These are phyloP conservation scores for Drosophila neocordata DNA, from an alignment of 1,140 invertebrate species.

Conservation along the genomic window DNA sequence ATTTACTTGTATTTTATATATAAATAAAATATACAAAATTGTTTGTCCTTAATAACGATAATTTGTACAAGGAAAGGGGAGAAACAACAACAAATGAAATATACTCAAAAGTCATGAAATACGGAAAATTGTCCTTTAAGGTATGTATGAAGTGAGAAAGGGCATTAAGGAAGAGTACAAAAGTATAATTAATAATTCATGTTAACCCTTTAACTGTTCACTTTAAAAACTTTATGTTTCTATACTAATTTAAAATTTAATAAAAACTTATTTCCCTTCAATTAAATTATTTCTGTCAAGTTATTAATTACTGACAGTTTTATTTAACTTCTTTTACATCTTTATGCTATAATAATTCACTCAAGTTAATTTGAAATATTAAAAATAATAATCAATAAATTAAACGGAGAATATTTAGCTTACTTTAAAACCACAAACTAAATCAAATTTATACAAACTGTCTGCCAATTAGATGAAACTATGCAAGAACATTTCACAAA, in stretches of 20 bases:
- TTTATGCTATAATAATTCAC: not conserved
- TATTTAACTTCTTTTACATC: not conserved
- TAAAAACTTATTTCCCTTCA: too few relatives aligned
- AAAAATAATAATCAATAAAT: not conserved
- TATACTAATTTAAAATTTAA: too few relatives aligned
- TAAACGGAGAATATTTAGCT: not conserved
- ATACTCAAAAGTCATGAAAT: not conserved
- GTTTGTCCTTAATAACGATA: not conserved
- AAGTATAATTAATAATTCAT: too few relatives aligned
- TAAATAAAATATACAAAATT: conserved; percentile 5
- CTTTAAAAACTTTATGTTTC: too few relatives aligned
- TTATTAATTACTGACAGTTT: not conserved
- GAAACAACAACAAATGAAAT: conserved; percentile 2
- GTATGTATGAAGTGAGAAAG: not conserved
- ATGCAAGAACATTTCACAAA: conserved; percentile 7
- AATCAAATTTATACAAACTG: conserved; percentile 5
- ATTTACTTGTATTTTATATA: not conserved
- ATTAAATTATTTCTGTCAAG: too few relatives aligned
- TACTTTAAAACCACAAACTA: not conserved
- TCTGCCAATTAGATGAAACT: not conserved
- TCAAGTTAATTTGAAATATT: not conserved
- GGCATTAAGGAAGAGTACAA: not conserved
- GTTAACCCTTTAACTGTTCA: too few relatives aligned
- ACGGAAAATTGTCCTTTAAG: not conserved
- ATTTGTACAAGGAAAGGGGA: not conserved